These are phyloP conservation scores for Spatula versicolor DNA, from an alignment of 2,797 vertebrate species.

Conservation along the genomic window DNA sequence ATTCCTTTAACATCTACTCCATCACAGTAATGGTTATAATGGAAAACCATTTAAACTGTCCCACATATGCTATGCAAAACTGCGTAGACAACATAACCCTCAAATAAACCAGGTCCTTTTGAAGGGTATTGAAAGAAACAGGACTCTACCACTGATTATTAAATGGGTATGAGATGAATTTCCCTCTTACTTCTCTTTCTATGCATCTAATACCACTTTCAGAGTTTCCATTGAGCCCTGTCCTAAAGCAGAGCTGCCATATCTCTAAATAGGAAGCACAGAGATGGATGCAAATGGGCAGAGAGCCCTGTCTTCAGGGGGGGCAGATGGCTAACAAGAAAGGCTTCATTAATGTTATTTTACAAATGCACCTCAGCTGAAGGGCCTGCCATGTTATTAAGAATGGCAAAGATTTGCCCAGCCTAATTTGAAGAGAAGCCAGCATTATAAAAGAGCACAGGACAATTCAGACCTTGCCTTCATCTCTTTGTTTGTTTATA, in stretches of 20 bases:
- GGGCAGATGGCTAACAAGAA: background rate
- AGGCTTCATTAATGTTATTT: background rate
- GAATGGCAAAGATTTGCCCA: background rate
- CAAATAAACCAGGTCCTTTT: background rate
- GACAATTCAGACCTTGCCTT: background rate
- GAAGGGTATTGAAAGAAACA: background rate
- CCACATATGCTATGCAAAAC: background rate
- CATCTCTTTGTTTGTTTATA: background rate
- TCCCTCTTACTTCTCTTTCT: background rate
- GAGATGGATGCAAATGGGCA: background rate
- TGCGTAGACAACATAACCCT: background rate
- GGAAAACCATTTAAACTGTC: background rate
- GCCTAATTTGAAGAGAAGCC: background rate
- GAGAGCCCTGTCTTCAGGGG: background rate
- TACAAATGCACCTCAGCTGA: background rate
- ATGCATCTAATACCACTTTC: background rate
- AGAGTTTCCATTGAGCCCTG: background rate
- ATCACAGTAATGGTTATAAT: rapidly evolving
- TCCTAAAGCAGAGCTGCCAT: background rate
- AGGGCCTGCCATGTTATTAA: background rate
- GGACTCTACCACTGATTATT: background rate
- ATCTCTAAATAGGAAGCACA: background rate
- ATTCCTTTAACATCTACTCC: background rate
- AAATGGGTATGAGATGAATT: background rate
- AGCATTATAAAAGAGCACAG: background rate